Evolutionary conservation across 2,888 invertebrate genomes (phyloP).

Genomic region (Epiblema foenella): DNA sequence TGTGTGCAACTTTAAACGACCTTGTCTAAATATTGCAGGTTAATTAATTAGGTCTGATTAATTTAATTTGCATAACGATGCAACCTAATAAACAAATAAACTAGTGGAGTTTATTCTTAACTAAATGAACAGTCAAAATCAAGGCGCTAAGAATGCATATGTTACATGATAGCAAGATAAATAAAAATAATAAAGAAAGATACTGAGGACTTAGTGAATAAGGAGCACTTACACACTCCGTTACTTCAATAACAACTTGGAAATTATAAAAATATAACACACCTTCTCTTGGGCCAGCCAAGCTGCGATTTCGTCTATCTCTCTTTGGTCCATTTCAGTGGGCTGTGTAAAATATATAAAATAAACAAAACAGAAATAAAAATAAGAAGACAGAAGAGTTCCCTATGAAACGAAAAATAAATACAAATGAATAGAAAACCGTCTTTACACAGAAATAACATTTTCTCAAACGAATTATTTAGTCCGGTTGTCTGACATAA

Average conservation of each 20-base stretch:
- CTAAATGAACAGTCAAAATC: not conserved
- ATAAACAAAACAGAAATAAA: slow-evolving; percentile 46
- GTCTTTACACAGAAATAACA: too few species aligned
- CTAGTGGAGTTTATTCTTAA: not conserved
- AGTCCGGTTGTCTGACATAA: too few species aligned
- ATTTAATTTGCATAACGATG: too few species aligned
- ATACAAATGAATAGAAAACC: too few species aligned
- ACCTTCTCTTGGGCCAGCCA: slow-evolving; percentile 95
- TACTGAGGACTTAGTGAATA: not conserved
- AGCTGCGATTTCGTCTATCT: slow-evolving; percentile 97
- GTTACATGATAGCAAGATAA: not conserved
- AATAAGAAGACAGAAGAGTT: not conserved
- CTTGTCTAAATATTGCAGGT: too few species aligned
- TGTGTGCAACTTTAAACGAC: not conserved
- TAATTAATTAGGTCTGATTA: too few species aligned
- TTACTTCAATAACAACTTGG: slow-evolving; percentile 36
- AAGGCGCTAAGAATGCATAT: not conserved
- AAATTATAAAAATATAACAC: slow-evolving; percentile 56
- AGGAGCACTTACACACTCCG: not conserved
- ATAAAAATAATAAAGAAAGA: not conserved
- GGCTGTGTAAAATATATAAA: slow-evolving; percentile 66
- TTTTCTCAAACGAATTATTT: too few species aligned
- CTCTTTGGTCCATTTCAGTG: slow-evolving; percentile 89
- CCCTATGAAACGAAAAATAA: too few species aligned
- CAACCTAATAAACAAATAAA: too few species aligned